Evolutionary conservation across 2,797 vertebrate species (phyloP).

Genomic region (Myiotriccus ornatus): DNA sequence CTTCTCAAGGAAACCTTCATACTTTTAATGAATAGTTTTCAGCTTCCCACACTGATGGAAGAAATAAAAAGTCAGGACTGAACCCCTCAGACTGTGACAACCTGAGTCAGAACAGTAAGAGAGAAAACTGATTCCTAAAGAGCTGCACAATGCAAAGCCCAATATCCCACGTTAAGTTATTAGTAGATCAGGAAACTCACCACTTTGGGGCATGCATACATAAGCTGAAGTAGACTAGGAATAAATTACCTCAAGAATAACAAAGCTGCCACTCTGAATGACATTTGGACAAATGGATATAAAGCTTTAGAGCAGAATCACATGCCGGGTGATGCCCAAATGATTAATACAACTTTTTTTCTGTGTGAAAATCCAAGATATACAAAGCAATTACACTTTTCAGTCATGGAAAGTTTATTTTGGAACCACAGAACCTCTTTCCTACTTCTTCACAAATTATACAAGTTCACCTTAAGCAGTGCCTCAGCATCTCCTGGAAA

Average conservation of each 20-base stretch:
- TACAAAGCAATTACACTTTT: background rate
- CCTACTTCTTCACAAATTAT: background rate
- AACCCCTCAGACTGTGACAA: background rate
- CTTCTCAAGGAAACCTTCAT: background rate
- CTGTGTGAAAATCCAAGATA: background rate
- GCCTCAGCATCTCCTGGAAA: background rate
- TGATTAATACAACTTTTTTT: background rate
- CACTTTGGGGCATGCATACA: background rate
- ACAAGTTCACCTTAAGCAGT: background rate
- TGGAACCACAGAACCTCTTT: background rate
- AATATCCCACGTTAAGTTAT: background rate
- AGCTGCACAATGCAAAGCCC: background rate
- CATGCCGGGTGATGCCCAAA: background rate
- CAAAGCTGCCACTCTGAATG: background rate
- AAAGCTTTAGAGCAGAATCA: background rate
- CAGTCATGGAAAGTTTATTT: background rate
- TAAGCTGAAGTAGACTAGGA: background rate
- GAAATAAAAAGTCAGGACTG: background rate
- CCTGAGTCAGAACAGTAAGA: background rate
- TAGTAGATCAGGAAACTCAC: background rate
- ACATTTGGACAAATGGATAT: background rate
- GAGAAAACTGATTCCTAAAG: background rate
- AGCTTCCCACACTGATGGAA: fast-evolving
- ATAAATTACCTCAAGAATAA: background rate
- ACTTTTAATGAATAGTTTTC: background rate